phyloP scores from a whole-genome alignment of 2,797 vertebrate genomes.

The Schizopygopsis pylzovi region DNA sequence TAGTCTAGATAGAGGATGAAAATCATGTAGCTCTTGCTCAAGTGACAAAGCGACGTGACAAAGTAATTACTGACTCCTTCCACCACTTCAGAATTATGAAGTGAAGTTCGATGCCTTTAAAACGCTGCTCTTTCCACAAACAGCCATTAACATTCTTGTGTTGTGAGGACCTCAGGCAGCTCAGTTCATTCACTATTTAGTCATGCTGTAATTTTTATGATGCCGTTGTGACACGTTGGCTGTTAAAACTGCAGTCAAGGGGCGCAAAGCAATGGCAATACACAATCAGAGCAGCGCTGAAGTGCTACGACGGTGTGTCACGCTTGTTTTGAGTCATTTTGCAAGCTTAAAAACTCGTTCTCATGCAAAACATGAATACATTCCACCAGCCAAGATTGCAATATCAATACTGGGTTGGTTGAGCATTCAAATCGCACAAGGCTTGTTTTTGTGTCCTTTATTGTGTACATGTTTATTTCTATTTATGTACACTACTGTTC shows the following conservation, averaged over 20 bases:
- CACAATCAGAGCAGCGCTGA: background rate
- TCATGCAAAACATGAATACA: background rate
- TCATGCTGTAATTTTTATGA: slow-evolving; percentile 27
- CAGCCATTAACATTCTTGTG: slow-evolving; percentile 29
- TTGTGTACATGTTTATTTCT: background rate
- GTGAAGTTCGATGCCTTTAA: slow-evolving; percentile 4
- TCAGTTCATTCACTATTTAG: slow-evolving; percentile 31
- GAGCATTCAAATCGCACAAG: background rate
- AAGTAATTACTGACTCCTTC: background rate
- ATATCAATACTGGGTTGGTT: background rate
- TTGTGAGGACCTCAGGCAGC: slow-evolving; percentile 6
- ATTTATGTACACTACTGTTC: background rate
- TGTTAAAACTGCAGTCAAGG: slow-evolving; percentile 18
- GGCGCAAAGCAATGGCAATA: background rate
- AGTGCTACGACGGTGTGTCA: background rate
- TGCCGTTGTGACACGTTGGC: slow-evolving; percentile 2
- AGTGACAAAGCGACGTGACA: background rate
- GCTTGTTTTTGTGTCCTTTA: background rate
- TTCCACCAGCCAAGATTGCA: background rate
- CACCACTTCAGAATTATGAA: background rate
- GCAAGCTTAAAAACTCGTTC: background rate
- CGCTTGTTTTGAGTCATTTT: background rate
- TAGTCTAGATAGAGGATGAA: background rate
- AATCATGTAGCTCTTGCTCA: background rate
- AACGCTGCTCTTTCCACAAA: slow-evolving; percentile 18